Evolutionary conservation across 2,888 invertebrate genomes (phyloP).

Genomic region (Lepetodrilus schrolli): DNA sequence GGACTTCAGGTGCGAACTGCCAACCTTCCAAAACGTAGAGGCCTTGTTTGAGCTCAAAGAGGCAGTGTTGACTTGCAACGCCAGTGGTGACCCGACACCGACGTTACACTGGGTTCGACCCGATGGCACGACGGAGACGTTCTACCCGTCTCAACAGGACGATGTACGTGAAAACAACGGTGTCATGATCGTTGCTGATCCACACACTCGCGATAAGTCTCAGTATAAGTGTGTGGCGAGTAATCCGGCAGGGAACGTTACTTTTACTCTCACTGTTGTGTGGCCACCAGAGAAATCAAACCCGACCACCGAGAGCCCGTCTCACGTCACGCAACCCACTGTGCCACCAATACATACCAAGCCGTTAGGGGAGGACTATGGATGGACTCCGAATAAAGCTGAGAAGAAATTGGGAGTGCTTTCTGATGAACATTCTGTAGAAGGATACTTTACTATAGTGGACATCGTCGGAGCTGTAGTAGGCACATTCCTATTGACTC

Average conservation of each 20-base stretch:
- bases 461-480: slow-evolving; percentile 73
- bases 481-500: slow-evolving; percentile 72
- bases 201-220: slow-evolving; percentile 55
- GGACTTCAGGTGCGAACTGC: slow-evolving; percentile 71
- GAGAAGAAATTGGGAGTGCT: slow-evolving; percentile 37
- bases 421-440: slow-evolving; percentile 4
- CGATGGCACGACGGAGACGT: slow-evolving; percentile 63
- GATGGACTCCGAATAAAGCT: slow-evolving; percentile 42
- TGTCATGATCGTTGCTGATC: slow-evolving; percentile 62
- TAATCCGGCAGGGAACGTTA: slow-evolving; percentile 74
- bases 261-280: slow-evolving; percentile 71
- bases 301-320: slow-evolving; percentile 21
- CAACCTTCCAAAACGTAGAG: slow-evolving; percentile 72
- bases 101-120: slow-evolving; percentile 73
- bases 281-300: slow-evolving; percentile 57
- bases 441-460: slow-evolving; percentile 61
- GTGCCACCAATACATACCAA: slow-evolving; percentile 20
- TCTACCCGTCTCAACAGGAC: slow-evolving; percentile 55
- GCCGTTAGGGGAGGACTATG: slow-evolving; percentile 31
- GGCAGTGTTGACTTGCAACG: slow-evolving; percentile 69
- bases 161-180: slow-evolving; percentile 60
- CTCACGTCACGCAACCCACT: slow-evolving; percentile 18
- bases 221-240: slow-evolving; percentile 72
- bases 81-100: slow-evolving; percentile 73
- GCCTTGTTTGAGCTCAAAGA: slow-evolving; percentile 64